Evolutionary conservation across 2,113 vertebrate species (phyloP).

Genomic region (Tauraco erythrolophus): DNA sequence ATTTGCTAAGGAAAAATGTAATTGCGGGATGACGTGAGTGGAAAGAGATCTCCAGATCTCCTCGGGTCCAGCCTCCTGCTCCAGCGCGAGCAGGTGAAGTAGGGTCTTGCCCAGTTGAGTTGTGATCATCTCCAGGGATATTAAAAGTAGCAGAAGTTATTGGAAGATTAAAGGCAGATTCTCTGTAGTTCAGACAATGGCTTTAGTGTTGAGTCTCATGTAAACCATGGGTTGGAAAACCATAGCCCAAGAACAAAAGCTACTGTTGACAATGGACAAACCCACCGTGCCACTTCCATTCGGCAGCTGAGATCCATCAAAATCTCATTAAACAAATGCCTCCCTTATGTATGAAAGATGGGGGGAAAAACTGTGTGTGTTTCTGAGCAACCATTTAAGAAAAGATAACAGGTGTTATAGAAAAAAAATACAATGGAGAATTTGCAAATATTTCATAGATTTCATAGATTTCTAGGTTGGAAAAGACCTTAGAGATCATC

Average conservation of each 20-base stretch:
- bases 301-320: neutral
- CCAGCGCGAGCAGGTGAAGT: fast-evolving
- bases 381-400: neutral
- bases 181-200: neutral
- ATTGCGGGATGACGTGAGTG: no score
- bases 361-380: fast-evolving
- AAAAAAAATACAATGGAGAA: neutral
- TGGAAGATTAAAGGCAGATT: neutral
- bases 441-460: neutral
- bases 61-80: neutral
- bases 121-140: neutral
- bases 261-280: neutral
- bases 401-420: neutral
- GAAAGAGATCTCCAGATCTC: neutral
- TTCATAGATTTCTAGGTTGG: no score
- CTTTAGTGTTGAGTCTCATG: neutral
- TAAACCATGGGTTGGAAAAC: neutral
- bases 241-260: neutral
- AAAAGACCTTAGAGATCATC: no score
- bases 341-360: neutral
- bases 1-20: neutral
- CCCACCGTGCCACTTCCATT: neutral
- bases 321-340: neutral
- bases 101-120: neutral
- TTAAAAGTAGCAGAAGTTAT: neutral